Base-by-base conservation (phyloP, 2,113 vertebrate species). In the Eublepharis macularius region DNA sequence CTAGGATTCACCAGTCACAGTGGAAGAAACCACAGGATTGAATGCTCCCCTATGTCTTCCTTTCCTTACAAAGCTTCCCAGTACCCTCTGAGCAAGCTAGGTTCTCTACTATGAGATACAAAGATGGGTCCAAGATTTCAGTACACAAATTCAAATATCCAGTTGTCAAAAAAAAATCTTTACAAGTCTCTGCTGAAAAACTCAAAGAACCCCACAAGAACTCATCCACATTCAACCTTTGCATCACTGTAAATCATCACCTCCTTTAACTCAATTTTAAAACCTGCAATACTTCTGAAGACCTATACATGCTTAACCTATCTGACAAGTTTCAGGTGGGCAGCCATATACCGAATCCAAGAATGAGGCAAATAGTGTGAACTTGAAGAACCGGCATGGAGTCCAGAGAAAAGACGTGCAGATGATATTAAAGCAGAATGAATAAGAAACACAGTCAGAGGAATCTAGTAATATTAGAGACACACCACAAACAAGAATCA, bases 401-500 rank as follows among this genome's bases (percentile, higher is more conserved):
- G 60, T 51, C 73, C 8, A 84, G 74, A 76, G 8, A 73, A 83
- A 26, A 47, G 6, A 11, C 19, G 39, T 29, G 41, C 36, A 70
- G n/a, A 17, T 45, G 57, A 45, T 21, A 65, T 6, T 54, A 54
- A 73, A 54, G 14, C 39, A 76, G n/a, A 68, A 68, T 84, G 19
- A 83, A 77, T 68, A 36, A 78, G 36, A 70, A 78, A 24, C 3
- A 70, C 66, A 84, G 68, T 69, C 26, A 51, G n/a, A 84, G 19
- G 45, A 57, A 69, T 72, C 47, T 5, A 69, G 63, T 49, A 57
- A 36, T 45, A 60, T 60, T 32, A 60, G 36, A 76, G 2, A 51
- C 49, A 70, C 34, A 78, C 32, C 11, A 49, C 36, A 70, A 24
- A 66, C 32, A 63, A 69, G 49, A 65, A 75, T 51, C 29, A 78